Conservation (phyloP, 1,140 invertebrate genomes). For the Drosophila lacertosa region DNA sequence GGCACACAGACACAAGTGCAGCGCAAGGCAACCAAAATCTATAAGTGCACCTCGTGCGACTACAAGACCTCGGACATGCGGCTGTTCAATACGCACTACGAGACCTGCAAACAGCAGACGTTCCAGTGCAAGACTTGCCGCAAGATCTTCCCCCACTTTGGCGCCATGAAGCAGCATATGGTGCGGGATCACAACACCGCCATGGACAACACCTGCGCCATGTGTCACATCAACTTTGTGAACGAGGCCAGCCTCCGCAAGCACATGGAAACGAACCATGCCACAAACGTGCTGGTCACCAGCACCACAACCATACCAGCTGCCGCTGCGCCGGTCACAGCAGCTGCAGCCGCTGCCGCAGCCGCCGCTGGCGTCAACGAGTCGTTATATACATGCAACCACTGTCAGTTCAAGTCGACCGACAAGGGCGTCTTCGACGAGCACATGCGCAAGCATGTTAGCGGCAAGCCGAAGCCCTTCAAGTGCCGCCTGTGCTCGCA, state of each 20-base stretch:
- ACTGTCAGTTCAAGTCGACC: conserved; percentile 81
- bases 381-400: conserved; percentile 74
- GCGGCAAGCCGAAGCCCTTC: conserved; percentile 79
- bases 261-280: conserved; percentile 83
- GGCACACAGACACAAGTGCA: conserved; percentile 73
- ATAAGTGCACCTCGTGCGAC: conserved; percentile 83
- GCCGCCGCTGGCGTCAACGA: conserved; percentile 50
- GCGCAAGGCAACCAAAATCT: conserved; percentile 79
- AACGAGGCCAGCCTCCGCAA: conserved; percentile 79
- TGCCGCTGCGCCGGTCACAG: conserved; percentile 60
- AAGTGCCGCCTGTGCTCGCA: conserved; percentile 83
- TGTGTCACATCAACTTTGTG: conserved; percentile 82
- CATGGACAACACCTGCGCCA: conserved; percentile 79
- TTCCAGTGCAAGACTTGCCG: conserved; percentile 83
- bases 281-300: conserved; percentile 79
- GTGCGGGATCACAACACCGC: conserved; percentile 78
- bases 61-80: conserved; percentile 84
- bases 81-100: conserved; percentile 81
- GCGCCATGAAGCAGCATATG: conserved; percentile 82
- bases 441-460: conserved; percentile 77
- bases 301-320: conserved; percentile 79
- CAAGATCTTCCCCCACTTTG: conserved; percentile 79
- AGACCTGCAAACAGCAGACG: conserved; percentile 83
- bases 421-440: conserved; percentile 78
- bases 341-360: conserved; percentile 56